phyloP scores from a whole-genome alignment of 1,140 invertebrate species.

The Heliconius nattereri region DNA sequence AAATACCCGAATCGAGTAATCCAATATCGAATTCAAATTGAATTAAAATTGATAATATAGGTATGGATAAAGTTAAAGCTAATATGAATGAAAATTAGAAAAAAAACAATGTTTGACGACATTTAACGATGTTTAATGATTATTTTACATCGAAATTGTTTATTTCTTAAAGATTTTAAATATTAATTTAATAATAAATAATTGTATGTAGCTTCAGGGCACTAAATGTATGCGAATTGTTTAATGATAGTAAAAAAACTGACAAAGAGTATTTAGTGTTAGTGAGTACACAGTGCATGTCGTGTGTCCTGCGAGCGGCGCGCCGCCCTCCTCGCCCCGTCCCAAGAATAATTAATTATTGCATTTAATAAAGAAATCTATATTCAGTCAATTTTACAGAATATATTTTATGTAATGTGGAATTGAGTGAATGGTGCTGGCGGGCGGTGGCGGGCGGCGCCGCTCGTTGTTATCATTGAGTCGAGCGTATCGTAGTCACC shows the following conservation, averaged over 20 bases:
- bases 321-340: not conserved
- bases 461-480: not conserved
- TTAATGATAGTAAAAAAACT: not conserved
- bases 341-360: not conserved
- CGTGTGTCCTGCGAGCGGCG: not conserved
- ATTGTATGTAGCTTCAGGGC: not conserved
- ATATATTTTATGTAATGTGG: not conserved
- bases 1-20: no score
- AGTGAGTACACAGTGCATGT: conserved; percentile 3
- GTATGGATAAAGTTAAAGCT: no score
- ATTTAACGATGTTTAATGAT: not conserved
- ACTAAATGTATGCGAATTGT: not conserved
- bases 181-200: conserved; percentile 11
- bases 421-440: not conserved
- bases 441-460: not conserved
- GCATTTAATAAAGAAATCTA: not conserved
- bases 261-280: not conserved
- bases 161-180: not conserved
- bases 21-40: no score
- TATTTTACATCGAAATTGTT: conserved; percentile 3
- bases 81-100: not conserved
- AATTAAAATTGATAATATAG: not conserved
- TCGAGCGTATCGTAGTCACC: conserved; percentile 12
- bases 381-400: not conserved
- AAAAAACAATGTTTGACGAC: not conserved